Evolutionary conservation across 1,140 invertebrate genomes (phyloP), one percentile per base, ranked within the genome.

Genomic region (Neodiprion virginianus): DNA sequence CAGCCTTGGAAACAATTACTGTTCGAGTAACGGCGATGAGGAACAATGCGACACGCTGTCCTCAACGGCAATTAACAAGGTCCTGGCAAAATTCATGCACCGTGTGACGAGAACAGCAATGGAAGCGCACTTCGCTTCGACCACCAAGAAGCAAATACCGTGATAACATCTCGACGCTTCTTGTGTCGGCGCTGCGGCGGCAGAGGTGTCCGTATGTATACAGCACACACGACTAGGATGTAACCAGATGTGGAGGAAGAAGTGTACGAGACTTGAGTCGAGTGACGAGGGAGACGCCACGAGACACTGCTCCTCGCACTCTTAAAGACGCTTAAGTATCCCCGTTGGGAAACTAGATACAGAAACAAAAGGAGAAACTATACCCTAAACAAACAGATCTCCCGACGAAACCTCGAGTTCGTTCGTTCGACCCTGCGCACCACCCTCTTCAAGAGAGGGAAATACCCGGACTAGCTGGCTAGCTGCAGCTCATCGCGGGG

Each of bases 341-440:
- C 53, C 5, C n/a, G 28, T 40, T 61, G 11, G 53, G n/a, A 61
- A 61, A 61, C 11, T 61, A 61, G 53, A 61, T 17, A 61, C 53
- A 61, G n/a, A 61, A 17, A 61, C 53, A 61, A 61, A 61, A 61
- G 53, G n/a, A 40, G 28, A 40, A 40, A 61, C 11, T 17, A 14
- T 14, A 14, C n/a, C 53, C 53, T 61, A 61, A 61, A 61, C 53
- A 61, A 61, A 61, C 53, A 61, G 53, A 61, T 61, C 53, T 61
- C 53, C 53, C 53, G 28, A 40, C 2, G n/a, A 8, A 12, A 17
- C 53, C n/a, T 61, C 11, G 28, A 40, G 28, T 40, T 40, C 28
- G 28, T 40, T 40, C 28, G 28, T 40, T 40, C 28, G 28, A 40
- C 28, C 28, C 2, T 40, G n/a, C 11, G 53, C 53, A 61, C 53